These are phyloP conservation scores for Drosophila limbata DNA, from an alignment of 2,888 invertebrate genomes.

Conservation along the genomic window DNA sequence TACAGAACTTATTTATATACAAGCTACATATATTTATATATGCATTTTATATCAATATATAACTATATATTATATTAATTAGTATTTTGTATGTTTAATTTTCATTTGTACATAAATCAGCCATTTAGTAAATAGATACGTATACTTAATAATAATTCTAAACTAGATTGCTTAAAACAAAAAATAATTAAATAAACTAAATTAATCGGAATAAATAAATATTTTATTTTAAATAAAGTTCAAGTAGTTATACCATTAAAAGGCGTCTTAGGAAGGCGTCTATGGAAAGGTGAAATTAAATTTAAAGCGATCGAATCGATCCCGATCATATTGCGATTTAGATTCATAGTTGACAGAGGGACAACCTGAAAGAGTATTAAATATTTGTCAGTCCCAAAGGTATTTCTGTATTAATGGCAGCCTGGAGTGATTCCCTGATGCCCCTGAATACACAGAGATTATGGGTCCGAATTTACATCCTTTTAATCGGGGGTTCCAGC, in stretches of 20 bases:
- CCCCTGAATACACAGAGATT: too few relatives aligned
- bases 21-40: neutral
- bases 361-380: too few relatives aligned
- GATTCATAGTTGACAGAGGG: too few relatives aligned
- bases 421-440: too few relatives aligned
- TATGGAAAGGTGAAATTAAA: neutral
- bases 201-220: conserved; percentile 27
- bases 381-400: too few relatives aligned
- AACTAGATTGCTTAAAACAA: neutral
- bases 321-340: too few relatives aligned
- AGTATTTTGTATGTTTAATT: conserved; percentile 27
- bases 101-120: conserved; percentile 57
- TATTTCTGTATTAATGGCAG: too few relatives aligned
- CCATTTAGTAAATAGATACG: conserved; percentile 39
- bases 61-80: conserved; percentile 5
- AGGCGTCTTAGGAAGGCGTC: too few relatives aligned
- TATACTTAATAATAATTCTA: neutral
- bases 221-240: conserved; percentile 3
- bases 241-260: neutral
- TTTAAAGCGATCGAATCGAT: too few relatives aligned
- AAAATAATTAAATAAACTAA: neutral
- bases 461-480: too few relatives aligned
- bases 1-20: conserved; percentile 49
- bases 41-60: conserved; percentile 4
- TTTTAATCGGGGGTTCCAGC: too few relatives aligned